Conservation (phyloP, 1,140 invertebrate genomes). For the Nasonia longicornis region DNA sequence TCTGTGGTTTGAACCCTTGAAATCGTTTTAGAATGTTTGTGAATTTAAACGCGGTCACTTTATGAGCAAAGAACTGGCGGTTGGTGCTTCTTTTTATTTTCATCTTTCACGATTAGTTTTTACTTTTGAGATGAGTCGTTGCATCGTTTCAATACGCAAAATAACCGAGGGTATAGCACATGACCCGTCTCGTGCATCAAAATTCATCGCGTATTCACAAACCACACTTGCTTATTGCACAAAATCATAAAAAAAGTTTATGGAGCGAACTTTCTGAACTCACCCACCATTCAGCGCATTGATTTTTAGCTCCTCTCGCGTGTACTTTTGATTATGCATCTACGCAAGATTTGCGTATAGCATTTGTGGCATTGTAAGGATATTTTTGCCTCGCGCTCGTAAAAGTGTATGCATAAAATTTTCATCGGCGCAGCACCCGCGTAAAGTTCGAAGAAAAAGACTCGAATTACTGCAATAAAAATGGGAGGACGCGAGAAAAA, state of each 20-base stretch:
- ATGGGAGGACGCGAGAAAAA: background rate
- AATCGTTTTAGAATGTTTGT: no score
- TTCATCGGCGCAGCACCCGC: background rate
- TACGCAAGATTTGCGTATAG: slow-evolving; percentile 9
- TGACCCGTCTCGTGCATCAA: no score
- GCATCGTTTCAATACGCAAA: no score
- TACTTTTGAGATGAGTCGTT: no score
- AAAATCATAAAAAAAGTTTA: slow-evolving; percentile 23
- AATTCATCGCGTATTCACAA: no score
- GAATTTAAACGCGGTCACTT: no score
- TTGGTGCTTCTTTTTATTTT: no score
- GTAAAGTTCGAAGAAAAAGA: background rate
- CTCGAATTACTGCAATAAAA: background rate
- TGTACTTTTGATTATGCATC: slow-evolving; percentile 25
- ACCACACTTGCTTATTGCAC: background rate
- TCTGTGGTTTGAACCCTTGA: no score
- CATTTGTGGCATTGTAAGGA: slow-evolving; percentile 21
- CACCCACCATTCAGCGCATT: background rate
- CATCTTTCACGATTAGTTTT: no score
- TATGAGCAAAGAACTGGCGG: no score
- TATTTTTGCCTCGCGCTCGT: background rate
- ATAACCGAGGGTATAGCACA: no score
- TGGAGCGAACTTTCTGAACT: background rate
- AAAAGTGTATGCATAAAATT: slow-evolving; percentile 19
- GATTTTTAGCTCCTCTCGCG: background rate